Evolutionary conservation across 2,888 invertebrate genomes (phyloP).

Genomic region (Camponotus fellah): DNA sequence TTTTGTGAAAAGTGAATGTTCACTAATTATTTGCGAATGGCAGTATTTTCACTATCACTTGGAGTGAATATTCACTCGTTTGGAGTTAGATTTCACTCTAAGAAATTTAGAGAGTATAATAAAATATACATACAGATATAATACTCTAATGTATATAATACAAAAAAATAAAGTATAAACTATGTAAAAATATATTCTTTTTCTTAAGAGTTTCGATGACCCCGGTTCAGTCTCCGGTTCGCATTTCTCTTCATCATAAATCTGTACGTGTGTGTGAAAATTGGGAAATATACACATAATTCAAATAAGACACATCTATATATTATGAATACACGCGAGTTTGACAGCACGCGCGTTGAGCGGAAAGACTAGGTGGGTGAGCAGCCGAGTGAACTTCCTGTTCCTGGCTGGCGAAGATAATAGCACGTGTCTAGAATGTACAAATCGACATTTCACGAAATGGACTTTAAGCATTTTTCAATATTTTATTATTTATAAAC

Average conservation of each 20-base stretch:
- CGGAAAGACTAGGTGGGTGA: slow-evolving; percentile 83
- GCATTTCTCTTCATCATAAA: background rate
- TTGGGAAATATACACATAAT: slow-evolving; percentile 60
- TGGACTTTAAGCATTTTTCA: slow-evolving; percentile 55
- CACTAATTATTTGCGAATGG: too few species aligned
- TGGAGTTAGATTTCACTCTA: too few species aligned
- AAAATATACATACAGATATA: background rate
- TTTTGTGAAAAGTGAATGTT: too few species aligned
- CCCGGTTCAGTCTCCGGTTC: background rate
- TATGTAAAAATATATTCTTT: background rate
- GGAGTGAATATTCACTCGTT: too few species aligned
- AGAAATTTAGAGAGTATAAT: too few species aligned
- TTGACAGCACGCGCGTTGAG: slow-evolving; percentile 64
- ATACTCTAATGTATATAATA: background rate
- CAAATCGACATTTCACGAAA: slow-evolving; percentile 52
- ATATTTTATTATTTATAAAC: slow-evolving; percentile 61
- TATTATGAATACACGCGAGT: slow-evolving; percentile 18
- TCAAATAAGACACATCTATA: slow-evolving; percentile 61
- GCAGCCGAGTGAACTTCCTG: slow-evolving; percentile 85
- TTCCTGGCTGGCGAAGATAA: slow-evolving; percentile 83
- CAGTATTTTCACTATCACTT: too few species aligned
- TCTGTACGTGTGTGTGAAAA: background rate
- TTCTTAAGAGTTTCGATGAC: background rate
- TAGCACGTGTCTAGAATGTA: slow-evolving; percentile 78
- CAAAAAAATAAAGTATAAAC: background rate